A percentile compares a stretch with the other conserved stretches of the same genome.
phyloP scores from a whole-genome alignment of 2,797 vertebrate genomes.

The Leptodactylus fallax region DNA sequence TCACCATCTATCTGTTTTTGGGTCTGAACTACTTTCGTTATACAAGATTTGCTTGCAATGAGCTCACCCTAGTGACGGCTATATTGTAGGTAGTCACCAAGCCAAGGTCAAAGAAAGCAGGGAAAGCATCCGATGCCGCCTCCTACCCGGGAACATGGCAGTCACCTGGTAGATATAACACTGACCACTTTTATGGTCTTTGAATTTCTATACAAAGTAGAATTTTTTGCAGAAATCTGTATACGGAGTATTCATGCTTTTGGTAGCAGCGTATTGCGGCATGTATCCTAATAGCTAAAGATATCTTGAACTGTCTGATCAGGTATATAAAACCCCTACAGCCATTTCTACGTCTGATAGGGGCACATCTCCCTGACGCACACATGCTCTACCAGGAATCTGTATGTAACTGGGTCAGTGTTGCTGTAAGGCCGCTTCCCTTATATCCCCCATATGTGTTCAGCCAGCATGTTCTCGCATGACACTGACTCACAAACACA shows the following conservation, averaged over 20 bases:
- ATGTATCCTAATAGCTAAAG: neutral
- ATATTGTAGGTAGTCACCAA: neutral
- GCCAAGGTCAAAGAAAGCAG: neutral
- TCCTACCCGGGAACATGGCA: too few relatives aligned
- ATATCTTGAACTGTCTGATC: too few relatives aligned
- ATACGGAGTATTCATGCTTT: neutral
- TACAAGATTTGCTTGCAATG: neutral
- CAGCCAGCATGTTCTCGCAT: slow-evolving; percentile 57
- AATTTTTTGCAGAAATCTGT: neutral
- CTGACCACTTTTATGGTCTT: too few relatives aligned
- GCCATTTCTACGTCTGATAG: neutral
- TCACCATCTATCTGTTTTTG: too few relatives aligned
- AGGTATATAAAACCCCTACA: too few relatives aligned
- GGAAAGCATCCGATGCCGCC: too few relatives aligned
- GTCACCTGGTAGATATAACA: too few relatives aligned
- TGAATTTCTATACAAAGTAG: too few relatives aligned
- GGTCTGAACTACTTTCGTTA: too few relatives aligned
- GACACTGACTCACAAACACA: slow-evolving; percentile 58
- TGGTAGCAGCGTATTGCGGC: neutral
- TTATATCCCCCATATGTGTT: slow-evolving; percentile 19
- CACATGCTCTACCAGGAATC: neutral
- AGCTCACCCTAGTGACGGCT: neutral
- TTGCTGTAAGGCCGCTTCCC: neutral
- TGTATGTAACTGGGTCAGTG: slow-evolving; percentile 7
- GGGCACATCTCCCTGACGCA: neutral